Evolutionary conservation across 2,113 vertebrate species (phyloP).

Genomic region (Spea multiplicata): DNA sequence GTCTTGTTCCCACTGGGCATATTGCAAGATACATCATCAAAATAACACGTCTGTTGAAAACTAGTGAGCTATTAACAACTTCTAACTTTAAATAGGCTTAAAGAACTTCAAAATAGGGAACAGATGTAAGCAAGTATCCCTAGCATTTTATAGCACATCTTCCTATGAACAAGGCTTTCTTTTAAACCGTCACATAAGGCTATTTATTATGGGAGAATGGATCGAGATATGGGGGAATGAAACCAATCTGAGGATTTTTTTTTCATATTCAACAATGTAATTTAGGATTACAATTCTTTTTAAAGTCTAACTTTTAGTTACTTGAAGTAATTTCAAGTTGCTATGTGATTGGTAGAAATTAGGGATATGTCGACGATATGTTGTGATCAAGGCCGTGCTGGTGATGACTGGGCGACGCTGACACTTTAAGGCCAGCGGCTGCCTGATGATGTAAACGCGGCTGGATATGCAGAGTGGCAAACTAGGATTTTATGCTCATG

Average conservation of each 20-base stretch:
- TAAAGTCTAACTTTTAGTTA: not conserved
- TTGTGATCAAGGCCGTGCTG: no score
- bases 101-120: conserved; percentile 26
- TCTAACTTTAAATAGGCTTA: conserved; percentile 42
- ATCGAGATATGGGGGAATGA: conserved; percentile 35
- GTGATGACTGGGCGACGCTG: no score
- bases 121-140: conserved; percentile 45
- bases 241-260: conserved; percentile 25
- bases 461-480: no score
- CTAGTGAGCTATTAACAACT: conserved; percentile 46
- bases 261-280: conserved; percentile 13
- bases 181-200: conserved; percentile 20
- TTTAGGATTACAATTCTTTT: conserved; percentile 12
- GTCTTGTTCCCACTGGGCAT: conserved; percentile 41
- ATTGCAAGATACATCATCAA: conserved; percentile 47
- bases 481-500: no score
- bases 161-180: conserved; percentile 6
- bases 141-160: conserved; percentile 34
- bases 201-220: conserved; percentile 31
- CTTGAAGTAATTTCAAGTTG: not conserved
- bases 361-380: no score
- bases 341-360: not conserved
- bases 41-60: conserved; percentile 48
- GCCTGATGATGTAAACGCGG: no score
- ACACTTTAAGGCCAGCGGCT: no score